Percentiles rank a stretch among this genome's conserved stretches.
phyloP scores from a whole-genome alignment of 2,888 invertebrate species.

The Drosophila subsilvestris region DNA sequence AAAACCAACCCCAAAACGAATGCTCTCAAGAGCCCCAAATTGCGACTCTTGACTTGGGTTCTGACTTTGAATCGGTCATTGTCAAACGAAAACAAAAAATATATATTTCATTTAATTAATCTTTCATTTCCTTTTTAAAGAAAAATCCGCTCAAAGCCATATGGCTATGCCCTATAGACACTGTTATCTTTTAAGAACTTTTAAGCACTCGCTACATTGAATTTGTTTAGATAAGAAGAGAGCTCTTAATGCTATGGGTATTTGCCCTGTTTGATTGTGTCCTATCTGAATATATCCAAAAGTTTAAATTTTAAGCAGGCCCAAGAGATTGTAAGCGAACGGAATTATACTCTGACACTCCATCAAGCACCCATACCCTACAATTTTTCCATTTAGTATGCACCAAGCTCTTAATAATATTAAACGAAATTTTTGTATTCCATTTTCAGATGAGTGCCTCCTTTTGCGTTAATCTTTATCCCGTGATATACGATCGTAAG shows the following conservation, averaged over 20 bases:
- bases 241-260: constrained; percentile 37
- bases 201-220: constrained; percentile 25
- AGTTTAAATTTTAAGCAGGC: background rate
- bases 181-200: constrained; percentile 23
- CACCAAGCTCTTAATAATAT: background rate
- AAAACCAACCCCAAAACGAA: background rate
- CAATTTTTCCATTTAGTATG: no score
- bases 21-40: background rate
- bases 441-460: background rate
- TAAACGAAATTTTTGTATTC: background rate
- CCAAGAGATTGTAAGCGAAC: background rate
- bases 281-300: background rate
- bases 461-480: background rate
- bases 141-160: constrained; percentile 16
- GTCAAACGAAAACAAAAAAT: background rate
- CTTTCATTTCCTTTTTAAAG: constrained; percentile 9
- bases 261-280: constrained; percentile 16
- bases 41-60: background rate
- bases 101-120: constrained; percentile 24
- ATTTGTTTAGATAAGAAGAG: constrained; percentile 22
- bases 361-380: background rate
- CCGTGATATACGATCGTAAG: constrained; percentile 1
- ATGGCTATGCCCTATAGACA: background rate
- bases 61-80: background rate
- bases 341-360: background rate